Evolutionary conservation across 2,888 invertebrate species (phyloP), one percentile per base, ranked within the genome.

Genomic region (Scelioninae gen. 1): DNA sequence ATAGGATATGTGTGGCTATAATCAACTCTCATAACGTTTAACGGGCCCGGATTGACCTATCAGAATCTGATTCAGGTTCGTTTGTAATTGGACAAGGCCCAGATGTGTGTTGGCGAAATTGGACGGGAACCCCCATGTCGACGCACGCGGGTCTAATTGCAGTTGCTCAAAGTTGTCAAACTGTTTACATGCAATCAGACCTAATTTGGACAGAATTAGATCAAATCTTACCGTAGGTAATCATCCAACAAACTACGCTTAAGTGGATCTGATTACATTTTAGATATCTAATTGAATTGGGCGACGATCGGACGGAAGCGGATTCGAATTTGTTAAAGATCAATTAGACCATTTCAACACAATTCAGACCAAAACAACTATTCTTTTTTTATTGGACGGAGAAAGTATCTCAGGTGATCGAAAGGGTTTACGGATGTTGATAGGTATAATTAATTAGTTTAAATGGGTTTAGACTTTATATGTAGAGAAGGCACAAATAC

Each of bases 161-260:
- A 71, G 72, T 66, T 32, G 45, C 45, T 74, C 40, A 31, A 62
- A 79, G 11, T 79, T 66, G 55, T 31, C 72, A 56, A 74, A 79
- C 72, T 79, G 60, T 79, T 79, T 79, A 79, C 68, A 53, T 74
- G 62, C 79, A 79, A 74, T 79, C 79, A 68, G 66, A 74, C 38
- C 79, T 79, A 60, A 79, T 79, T 79, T 74, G 66, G 43, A 43
- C 47, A n/a, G 62, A 53, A 66, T 72, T 72, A 79, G 72, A 72
- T 72, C 65, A 72, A 72, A 72, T 72, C 72, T 34, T 53, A 68
- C 72, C 62, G 31, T 47, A 74, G 60, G 51, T 66, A 74, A 79
- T 79, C 66, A 79, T 60, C 66, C 53, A 29, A 43, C 58, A 9
- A 66, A 60, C 60, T 65, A 58, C 45, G 15, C 29, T 45, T 45